phyloP scores from a whole-genome alignment of 2,797 vertebrate species.

The Epinephelus awoara region DNA sequence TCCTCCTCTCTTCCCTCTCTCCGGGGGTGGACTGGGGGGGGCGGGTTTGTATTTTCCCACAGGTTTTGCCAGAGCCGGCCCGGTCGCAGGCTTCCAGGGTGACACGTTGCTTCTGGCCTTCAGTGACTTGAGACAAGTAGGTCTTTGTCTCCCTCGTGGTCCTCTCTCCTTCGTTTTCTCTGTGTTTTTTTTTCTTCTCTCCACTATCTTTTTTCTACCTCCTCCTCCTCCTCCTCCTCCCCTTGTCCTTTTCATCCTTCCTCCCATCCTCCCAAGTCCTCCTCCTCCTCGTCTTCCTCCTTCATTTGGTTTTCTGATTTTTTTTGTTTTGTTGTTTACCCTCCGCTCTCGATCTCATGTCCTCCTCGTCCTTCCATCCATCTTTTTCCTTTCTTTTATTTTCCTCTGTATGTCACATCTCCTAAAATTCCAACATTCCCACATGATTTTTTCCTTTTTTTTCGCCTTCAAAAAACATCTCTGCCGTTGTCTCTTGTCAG shows the following conservation, averaged over 20 bases:
- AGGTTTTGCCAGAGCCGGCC: constrained; percentile 99
- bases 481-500: too few species aligned
- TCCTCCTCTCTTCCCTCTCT: constrained; percentile 77
- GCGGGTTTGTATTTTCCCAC: constrained; percentile 94
- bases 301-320: constrained; percentile 52
- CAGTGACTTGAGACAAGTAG: constrained; percentile 99
- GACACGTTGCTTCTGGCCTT: constrained; percentile 99
- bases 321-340: constrained; percentile 43
- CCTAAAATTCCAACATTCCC: neutral
- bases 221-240: constrained; percentile 37
- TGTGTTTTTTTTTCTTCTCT: constrained; percentile 57
- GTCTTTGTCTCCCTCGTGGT: constrained; percentile 94
- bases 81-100: constrained; percentile 99
- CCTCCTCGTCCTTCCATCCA: constrained; percentile 77
- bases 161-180: constrained; percentile 86
- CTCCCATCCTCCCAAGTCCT: constrained; percentile 38
- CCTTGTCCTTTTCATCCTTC: constrained; percentile 67
- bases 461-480: too few species aligned
- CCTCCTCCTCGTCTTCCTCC: constrained; percentile 40
- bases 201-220: constrained; percentile 57
- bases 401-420: neutral
- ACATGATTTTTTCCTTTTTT: neutral
- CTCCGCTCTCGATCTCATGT: constrained; percentile 71
- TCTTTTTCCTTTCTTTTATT: neutral
- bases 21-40: constrained; percentile 72